These are phyloP conservation scores for Ancistrus triradiatus DNA, from an alignment of 2,113 vertebrate species.

Conservation along the genomic window DNA sequence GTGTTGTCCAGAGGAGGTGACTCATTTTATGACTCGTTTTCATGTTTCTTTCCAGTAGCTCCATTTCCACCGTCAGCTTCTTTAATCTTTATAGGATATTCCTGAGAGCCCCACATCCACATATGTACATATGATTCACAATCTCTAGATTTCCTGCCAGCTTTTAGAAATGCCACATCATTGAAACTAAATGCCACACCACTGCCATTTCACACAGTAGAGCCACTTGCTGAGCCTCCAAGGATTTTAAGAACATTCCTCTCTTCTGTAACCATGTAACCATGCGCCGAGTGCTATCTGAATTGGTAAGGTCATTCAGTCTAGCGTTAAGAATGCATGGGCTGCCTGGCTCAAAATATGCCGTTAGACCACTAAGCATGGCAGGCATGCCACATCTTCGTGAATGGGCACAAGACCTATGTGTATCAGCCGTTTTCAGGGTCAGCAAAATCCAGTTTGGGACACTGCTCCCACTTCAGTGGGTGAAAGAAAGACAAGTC, in stretches of 20 bases:
- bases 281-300: background rate
- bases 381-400: slow-evolving; percentile 12
- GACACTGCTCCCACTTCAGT: slow-evolving; percentile 20
- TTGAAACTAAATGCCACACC: background rate
- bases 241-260: slow-evolving; percentile 19
- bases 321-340: slow-evolving; percentile 25
- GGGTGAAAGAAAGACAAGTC: slow-evolving; percentile 12
- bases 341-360: slow-evolving; percentile 16
- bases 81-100: too few species aligned
- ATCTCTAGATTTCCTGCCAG: too few species aligned
- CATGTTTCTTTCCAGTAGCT: too few species aligned
- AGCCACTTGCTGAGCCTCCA: slow-evolving; percentile 14
- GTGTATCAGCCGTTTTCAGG: slow-evolving; percentile 23
- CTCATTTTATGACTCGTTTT: too few species aligned
- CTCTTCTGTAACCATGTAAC: slow-evolving; percentile 18
- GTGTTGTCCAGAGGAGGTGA: too few species aligned
- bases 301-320: slow-evolving; percentile 17
- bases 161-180: background rate
- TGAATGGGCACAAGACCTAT: background rate
- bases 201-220: background rate
- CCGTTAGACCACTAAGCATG: slow-evolving; percentile 23
- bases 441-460: background rate
- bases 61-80: too few species aligned
- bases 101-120: too few species aligned
- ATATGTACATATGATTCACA: too few species aligned